These are phyloP conservation scores for Thunnus albacares DNA, from an alignment of 2,797 vertebrate genomes.

Conservation along the genomic window DNA sequence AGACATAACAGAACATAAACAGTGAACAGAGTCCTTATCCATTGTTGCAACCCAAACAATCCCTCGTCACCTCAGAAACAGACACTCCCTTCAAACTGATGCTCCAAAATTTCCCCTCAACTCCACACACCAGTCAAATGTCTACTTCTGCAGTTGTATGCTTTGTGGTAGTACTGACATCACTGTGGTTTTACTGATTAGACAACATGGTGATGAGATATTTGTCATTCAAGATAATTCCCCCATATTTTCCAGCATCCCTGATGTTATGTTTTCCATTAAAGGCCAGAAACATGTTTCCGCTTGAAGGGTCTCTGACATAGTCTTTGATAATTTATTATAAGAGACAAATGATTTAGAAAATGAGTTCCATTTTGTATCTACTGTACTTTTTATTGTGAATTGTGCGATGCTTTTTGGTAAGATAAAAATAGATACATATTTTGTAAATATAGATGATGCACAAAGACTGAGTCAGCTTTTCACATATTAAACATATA, in stretches of 20 bases:
- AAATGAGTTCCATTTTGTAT: no score
- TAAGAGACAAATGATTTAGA: no score
- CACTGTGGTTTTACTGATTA: constrained; percentile 42
- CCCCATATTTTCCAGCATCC: constrained; percentile 28
- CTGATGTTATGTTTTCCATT: constrained; percentile 7
- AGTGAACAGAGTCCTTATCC: constrained; percentile 16
- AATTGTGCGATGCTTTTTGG: no score
- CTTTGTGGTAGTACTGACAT: constrained; percentile 51
- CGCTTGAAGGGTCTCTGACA: neutral
- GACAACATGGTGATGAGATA: constrained; percentile 17
- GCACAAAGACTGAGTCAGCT: no score
- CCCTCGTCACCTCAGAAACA: constrained; percentile 26
- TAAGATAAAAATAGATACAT: no score
- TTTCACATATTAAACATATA: no score
- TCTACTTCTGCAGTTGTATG: constrained; percentile 11
- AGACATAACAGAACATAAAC: constrained; percentile 2
- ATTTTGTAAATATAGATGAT: no score
- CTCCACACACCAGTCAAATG: constrained; percentile 47
- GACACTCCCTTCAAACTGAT: constrained; percentile 14
- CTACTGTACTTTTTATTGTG: no score
- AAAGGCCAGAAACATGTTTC: neutral
- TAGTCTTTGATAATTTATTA: neutral
- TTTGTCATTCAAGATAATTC: constrained; percentile 32
- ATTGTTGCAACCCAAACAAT: constrained; percentile 21
- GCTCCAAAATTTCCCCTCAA: constrained; percentile 46